phyloP scores from a whole-genome alignment of 2,797 vertebrate species.

The Clamator glandarius region DNA sequence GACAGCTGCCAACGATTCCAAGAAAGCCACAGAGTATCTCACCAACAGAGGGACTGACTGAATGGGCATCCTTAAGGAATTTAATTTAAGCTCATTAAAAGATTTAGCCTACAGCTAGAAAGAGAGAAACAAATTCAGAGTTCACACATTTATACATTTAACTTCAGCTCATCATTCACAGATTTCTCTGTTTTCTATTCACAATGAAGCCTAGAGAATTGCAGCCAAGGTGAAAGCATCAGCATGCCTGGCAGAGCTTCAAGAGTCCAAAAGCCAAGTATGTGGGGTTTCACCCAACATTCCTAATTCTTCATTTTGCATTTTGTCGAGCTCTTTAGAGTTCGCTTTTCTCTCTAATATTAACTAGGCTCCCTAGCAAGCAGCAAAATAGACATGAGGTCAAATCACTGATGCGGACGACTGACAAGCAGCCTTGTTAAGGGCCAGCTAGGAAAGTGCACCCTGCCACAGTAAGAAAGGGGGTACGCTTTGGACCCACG shows the following conservation, averaged over 20 bases:
- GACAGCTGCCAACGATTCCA: neutral
- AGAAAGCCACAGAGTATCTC: constrained; percentile 2
- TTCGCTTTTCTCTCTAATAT: neutral
- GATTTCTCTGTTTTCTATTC: neutral
- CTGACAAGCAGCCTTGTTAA: neutral
- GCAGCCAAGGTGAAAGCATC: neutral
- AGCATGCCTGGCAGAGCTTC: neutral
- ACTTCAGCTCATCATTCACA: neutral
- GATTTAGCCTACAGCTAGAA: constrained; percentile 21
- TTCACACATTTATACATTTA: constrained; percentile 17
- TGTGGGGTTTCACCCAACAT: neutral
- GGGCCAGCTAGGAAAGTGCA: accelerated
- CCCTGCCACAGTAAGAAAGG: neutral
- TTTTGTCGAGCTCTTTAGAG: neutral
- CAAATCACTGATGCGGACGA: neutral
- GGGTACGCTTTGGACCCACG: accelerated
- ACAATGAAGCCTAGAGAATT: neutral
- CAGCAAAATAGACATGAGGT: neutral
- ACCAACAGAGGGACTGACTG: constrained; percentile 36
- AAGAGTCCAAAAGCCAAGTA: neutral
- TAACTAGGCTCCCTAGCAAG: neutral
- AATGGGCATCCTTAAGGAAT: constrained; percentile 32
- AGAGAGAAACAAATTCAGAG: constrained; percentile 10
- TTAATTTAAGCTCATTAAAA: constrained; percentile 34
- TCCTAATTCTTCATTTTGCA: neutral